phyloP scores from a whole-genome alignment of 2,888 invertebrate species.

The Drosophila paranaensis region DNA sequence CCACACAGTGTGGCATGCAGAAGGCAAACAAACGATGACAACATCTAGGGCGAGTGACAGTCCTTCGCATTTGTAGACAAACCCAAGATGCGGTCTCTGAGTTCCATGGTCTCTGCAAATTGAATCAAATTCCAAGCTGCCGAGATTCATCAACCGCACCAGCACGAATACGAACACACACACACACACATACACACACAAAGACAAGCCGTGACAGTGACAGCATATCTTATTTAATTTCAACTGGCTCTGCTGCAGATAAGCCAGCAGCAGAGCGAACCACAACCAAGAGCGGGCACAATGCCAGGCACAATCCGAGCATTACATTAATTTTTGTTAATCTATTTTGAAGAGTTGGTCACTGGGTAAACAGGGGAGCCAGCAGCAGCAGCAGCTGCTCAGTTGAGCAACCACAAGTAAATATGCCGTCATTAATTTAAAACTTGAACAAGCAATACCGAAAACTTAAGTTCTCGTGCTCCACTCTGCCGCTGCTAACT shows the following conservation, averaged over 20 bases:
- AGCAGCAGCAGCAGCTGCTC: neutral
- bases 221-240: slow-evolving; percentile 77
- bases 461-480: slow-evolving; percentile 47
- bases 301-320: slow-evolving; percentile 43
- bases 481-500: neutral
- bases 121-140: slow-evolving; percentile 69
- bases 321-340: slow-evolving; percentile 79
- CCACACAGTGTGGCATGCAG: slow-evolving; percentile 32
- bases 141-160: slow-evolving; percentile 54
- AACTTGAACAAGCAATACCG: slow-evolving; percentile 68
- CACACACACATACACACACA: slow-evolving; percentile 27
- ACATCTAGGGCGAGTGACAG: slow-evolving; percentile 19
- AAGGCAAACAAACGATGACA: slow-evolving; percentile 45
- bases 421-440: slow-evolving; percentile 79
- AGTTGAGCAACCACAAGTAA: slow-evolving; percentile 69
- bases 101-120: slow-evolving; percentile 49
- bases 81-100: slow-evolving; percentile 41
- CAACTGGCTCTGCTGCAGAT: slow-evolving; percentile 47
- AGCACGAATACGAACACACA: slow-evolving; percentile 3
- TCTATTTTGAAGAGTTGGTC: slow-evolving; percentile 74
- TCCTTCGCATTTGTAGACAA: slow-evolving; percentile 36
- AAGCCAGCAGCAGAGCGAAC: slow-evolving; percentile 28
- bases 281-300: slow-evolving; percentile 20
- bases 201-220: slow-evolving; percentile 55
- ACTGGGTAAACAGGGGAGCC: slow-evolving; percentile 30